Evolutionary conservation across 2,113 vertebrate genomes (phyloP), one percentile per base, ranked within the genome.

Genomic region (Paraplagusia blochii): DNA sequence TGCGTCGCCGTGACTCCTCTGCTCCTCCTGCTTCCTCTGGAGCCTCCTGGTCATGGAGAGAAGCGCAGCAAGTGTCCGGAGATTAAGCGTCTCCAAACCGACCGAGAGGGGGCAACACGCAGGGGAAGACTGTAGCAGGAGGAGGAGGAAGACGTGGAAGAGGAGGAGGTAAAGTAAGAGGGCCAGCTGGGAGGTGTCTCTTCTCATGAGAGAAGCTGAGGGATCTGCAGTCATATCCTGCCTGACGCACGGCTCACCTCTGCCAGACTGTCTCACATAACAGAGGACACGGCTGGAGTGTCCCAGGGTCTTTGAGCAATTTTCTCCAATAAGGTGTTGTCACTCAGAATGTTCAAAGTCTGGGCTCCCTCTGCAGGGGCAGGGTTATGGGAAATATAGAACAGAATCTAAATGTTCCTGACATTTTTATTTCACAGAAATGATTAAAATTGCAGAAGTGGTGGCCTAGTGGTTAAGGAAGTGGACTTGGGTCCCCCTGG

Each of bases 1-100:
- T 85, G 85, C 72, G 80, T 86, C 84, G 66, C 74, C 55, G 52
- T 48, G 80, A 68, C 35, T 69, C 50, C 68, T 72, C 61, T 62
- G 69, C 65, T 67, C 65, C 66, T 61, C 59, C 50, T 72, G 18
- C 63, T 63, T 70, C 69, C 62, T 40, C 40, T 44, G 22, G 49
- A 69, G 44, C 51, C 43, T 69, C 66, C 73, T 53, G 76, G 61
- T 80, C 80, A 65, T 66, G 34, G 16, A 56, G 69, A 72, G 60
- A 14, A 57, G 66, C 58, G 73, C 77, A 72, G 63, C 67, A 73
- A 81, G 78, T 76, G 83, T 78, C 64, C 72, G 47, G 16, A 72
- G 74, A 79, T 77, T 65, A 80, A 69, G 57, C 44, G 44, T 57
- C 56, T 9, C 57, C 47, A 33, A 12, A 44, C 36, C 51, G 9